phyloP scores from a whole-genome alignment of 2,797 vertebrate species.

The Chelon labrosus region DNA sequence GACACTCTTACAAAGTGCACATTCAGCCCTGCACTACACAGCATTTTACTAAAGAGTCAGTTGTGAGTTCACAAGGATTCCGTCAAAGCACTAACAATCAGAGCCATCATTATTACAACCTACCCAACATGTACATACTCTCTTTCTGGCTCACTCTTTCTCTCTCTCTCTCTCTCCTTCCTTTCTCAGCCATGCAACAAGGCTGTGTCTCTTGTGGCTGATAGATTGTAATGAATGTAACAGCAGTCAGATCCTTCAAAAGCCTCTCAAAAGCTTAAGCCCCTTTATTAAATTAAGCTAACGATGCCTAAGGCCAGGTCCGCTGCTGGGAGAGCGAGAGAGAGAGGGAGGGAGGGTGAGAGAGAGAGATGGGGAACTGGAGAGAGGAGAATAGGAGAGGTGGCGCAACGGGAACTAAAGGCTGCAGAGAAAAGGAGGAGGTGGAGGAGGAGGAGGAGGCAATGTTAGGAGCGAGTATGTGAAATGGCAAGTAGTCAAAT shows the following conservation, averaged over 20 bases:
- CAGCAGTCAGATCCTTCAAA: conserved; percentile 87
- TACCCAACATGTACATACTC: neutral
- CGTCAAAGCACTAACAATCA: conserved; percentile 54
- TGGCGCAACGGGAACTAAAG: conserved; percentile 49
- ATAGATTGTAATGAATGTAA: conserved; percentile 89
- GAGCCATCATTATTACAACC: conserved; percentile 40
- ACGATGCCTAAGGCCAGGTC: conserved; percentile 85
- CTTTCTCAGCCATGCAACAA: conserved; percentile 74
- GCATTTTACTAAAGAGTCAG: conserved; percentile 12
- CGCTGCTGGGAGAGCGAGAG: conserved; percentile 62
- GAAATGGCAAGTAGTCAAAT: conserved; percentile 69
- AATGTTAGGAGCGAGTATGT: conserved; percentile 51
- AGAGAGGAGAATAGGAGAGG: conserved; percentile 49
- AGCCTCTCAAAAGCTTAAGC: conserved; percentile 88
- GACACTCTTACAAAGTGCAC: conserved; percentile 10
- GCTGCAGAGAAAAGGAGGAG: conserved; percentile 61
- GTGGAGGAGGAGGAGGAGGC: conserved; percentile 15
- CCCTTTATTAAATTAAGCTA: conserved; percentile 89
- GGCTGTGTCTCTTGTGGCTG: conserved; percentile 86
- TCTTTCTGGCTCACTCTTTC: neutral
- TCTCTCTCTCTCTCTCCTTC: conserved; percentile 22
- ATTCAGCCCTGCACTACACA: conserved; percentile 8
- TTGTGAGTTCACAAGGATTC: conserved; percentile 41
- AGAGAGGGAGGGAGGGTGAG: conserved; percentile 4
- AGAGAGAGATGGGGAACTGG: conserved; percentile 18